A percentile compares a stretch with the other conserved stretches of the same genome.
phyloP scores from a whole-genome alignment of 2,797 vertebrate genomes.

The Denticeps clupeoides region DNA sequence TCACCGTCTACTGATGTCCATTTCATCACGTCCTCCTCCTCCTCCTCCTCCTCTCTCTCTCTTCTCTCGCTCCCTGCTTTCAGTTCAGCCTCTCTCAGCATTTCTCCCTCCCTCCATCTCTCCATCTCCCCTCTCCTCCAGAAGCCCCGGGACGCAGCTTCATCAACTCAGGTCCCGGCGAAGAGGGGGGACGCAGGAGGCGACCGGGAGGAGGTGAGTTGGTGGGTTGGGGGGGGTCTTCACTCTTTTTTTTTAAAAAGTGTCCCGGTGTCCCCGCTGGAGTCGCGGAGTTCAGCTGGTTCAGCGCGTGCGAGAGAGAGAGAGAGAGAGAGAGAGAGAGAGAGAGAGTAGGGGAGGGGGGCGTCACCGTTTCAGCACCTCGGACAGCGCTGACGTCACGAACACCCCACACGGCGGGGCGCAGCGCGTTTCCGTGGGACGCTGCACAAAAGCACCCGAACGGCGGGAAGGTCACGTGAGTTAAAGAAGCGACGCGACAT shows the following conservation, averaged over 20 bases:
- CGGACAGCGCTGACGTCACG: slow-evolving; percentile 5
- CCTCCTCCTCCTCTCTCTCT: background rate
- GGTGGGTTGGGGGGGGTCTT: no score
- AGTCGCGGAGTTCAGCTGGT: no score
- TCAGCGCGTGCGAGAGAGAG: no score
- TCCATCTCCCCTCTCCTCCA: slow-evolving; percentile 1
- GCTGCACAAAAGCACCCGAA: no score
- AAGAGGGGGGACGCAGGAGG: no score
- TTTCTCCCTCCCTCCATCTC: background rate
- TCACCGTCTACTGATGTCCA: background rate
- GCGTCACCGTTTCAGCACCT: slow-evolving; percentile 3
- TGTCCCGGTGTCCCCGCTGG: no score
- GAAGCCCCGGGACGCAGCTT: slow-evolving; percentile 7
- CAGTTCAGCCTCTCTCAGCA: slow-evolving; percentile 5
- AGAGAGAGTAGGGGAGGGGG: background rate
- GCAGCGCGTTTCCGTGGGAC: no score
- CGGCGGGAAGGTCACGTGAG: no score
- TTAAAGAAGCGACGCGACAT: no score
- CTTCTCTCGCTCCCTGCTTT: slow-evolving; percentile 2
- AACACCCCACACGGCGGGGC: background rate
- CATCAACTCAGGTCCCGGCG: no score
- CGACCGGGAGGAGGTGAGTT: no score
- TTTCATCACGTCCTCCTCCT: background rate
- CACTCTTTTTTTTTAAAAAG: no score
- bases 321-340: background rate